phyloP scores from a whole-genome alignment of 2,888 invertebrate species.

The Syrphus vitripennis region DNA sequence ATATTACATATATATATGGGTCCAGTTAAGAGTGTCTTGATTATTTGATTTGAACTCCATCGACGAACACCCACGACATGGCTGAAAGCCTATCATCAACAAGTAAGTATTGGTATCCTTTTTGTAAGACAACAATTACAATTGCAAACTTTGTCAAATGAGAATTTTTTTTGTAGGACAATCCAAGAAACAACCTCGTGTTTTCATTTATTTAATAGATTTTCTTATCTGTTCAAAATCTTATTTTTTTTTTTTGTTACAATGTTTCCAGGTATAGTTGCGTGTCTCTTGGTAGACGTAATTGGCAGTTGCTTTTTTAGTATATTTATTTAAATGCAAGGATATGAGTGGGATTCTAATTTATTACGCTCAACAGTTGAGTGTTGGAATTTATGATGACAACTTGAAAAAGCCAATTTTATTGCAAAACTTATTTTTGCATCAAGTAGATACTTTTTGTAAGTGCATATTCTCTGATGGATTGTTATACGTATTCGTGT shows the following conservation, averaged over 20 bases:
- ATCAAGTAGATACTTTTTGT: neutral
- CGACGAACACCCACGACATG: slow-evolving; percentile 2
- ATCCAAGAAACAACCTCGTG: neutral
- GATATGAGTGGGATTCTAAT: neutral
- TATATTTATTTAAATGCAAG: neutral
- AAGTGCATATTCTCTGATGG: neutral
- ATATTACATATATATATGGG: neutral
- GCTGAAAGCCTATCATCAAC: slow-evolving; percentile 37
- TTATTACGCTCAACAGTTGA: slow-evolving; percentile 24
- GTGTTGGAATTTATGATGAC: slow-evolving; percentile 22
- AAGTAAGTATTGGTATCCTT: slow-evolving; percentile 32
- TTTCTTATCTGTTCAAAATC: neutral
- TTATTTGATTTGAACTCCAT: slow-evolving; percentile 12
- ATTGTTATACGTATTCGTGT: neutral
- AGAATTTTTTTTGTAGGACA: neutral
- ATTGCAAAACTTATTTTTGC: neutral
- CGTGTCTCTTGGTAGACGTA: slow-evolving; percentile 2
- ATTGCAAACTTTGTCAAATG: neutral
- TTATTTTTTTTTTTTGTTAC: neutral
- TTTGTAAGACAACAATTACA: neutral
- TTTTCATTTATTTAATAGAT: neutral
- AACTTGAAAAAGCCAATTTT: neutral
- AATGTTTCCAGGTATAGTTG: neutral
- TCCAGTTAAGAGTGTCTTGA: slow-evolving; percentile 2
- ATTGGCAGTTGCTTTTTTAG: neutral